A percentile compares a stretch with the other conserved stretches of the same genome.
These are phyloP conservation scores for Melanogrammus aeglefinus DNA, from an alignment of 2,797 vertebrate genomes.

Conservation along the genomic window DNA sequence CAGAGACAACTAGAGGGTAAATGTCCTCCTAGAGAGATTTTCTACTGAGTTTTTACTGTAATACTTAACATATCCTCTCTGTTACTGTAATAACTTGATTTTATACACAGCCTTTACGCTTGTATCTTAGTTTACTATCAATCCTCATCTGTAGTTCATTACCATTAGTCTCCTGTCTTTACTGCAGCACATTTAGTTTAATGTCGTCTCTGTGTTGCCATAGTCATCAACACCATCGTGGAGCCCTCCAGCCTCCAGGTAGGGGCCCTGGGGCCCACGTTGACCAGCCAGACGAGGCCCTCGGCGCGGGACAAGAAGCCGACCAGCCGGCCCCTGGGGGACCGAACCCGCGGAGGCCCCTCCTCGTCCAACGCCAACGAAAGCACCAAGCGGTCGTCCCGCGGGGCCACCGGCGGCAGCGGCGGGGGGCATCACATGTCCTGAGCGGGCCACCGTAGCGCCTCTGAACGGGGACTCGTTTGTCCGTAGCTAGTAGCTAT, in stretches of 20 bases:
- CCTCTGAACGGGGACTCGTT: slow-evolving; percentile 18
- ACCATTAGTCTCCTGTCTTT: neutral
- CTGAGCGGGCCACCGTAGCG: slow-evolving; percentile 68
- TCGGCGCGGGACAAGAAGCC: slow-evolving; percentile 57
- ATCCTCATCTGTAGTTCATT: neutral
- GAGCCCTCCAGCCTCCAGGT: slow-evolving; percentile 82
- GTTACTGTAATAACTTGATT: too few relatives aligned
- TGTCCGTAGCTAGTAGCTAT: slow-evolving; percentile 20
- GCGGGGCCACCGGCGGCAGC: slow-evolving; percentile 65
- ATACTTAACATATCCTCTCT: slow-evolving; percentile 35
- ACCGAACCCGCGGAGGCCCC: slow-evolving; percentile 15
- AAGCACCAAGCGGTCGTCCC: slow-evolving; percentile 75
- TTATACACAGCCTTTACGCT: too few relatives aligned
- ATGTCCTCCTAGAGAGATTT: slow-evolving; percentile 31
- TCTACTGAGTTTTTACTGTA: neutral
- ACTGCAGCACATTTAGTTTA: neutral
- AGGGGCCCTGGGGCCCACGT: slow-evolving; percentile 49
- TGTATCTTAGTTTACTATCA: neutral
- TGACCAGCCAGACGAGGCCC: slow-evolving; percentile 63
- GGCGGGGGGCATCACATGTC: slow-evolving; percentile 73
- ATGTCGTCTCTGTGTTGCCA: slow-evolving; percentile 9
- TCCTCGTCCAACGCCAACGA: slow-evolving; percentile 55
- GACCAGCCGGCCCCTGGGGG: slow-evolving; percentile 17
- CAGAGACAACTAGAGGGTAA: slow-evolving; percentile 94
- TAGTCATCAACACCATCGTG: slow-evolving; percentile 91